These are phyloP conservation scores for Nomada fabriciana DNA, from an alignment of 2,888 invertebrate genomes.

Conservation along the genomic window DNA sequence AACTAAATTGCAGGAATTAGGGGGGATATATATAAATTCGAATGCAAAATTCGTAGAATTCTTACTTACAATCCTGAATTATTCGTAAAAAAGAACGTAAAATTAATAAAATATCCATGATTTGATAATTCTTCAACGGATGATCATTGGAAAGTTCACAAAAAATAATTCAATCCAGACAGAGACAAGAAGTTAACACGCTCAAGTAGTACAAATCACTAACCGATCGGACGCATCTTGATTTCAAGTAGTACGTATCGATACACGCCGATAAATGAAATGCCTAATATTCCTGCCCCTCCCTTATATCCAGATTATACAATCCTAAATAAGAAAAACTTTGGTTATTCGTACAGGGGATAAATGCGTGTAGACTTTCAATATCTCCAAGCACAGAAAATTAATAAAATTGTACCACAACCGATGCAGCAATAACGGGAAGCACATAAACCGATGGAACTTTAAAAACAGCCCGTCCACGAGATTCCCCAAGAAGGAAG, in stretches of 20 bases:
- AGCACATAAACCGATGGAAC: neutral
- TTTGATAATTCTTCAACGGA: too few species aligned
- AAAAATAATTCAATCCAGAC: neutral
- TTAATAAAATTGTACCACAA: neutral
- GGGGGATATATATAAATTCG: neutral
- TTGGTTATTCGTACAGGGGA: too few species aligned
- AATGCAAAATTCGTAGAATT: too few species aligned
- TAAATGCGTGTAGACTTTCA: neutral
- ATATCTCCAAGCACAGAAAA: neutral
- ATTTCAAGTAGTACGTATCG: too few species aligned
- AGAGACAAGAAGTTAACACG: neutral
- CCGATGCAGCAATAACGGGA: neutral
- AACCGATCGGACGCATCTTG: too few species aligned
- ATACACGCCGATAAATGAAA: too few species aligned
- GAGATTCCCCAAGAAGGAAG: conserved; percentile 11
- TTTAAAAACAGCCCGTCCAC: conserved; percentile 12
- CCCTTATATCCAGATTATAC: too few species aligned
- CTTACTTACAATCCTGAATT: too few species aligned
- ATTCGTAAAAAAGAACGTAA: too few species aligned
- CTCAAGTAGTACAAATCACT: too few species aligned
- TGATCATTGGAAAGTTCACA: neutral
- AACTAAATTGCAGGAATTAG: neutral
- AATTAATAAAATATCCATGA: too few species aligned
- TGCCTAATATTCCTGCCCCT: too few species aligned
- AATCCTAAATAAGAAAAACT: neutral